Evolutionary conservation across 1,140 invertebrate species (phyloP), one percentile per base, ranked within the genome.

Genomic region (Monochamus saltuarius): DNA sequence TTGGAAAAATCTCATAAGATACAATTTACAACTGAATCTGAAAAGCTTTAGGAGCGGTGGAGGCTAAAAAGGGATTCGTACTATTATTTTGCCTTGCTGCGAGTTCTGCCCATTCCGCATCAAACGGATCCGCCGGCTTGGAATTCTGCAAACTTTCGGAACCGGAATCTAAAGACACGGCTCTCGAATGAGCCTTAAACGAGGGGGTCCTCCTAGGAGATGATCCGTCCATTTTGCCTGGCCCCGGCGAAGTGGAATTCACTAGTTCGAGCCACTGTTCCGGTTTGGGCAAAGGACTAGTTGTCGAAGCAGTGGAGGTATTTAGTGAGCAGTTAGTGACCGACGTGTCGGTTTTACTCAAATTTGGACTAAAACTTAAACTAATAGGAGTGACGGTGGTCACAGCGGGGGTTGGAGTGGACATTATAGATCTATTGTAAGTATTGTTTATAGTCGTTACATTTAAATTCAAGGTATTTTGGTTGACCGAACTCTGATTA

Each of bases 91-190:
- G 68, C 65, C 68, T 55, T 46, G 71, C 66, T 38, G 69, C 55
- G 62, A 76, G 50, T 17, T 87, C 87, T 1, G 87, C 90, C 91
- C 92, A 94, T 69, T 92, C 91, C 6, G 90, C 90, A 75, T 94
- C 90, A 71, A 94, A 94, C 0, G 91, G 91, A 80, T 95, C 91
- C 10, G 77, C 75, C 35, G 59, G 69, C 36, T 71, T 72, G 49
- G 64, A 75, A 62, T 60, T 70, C 43, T 68, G 53, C 16, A 71
- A 65, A 35, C 64, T 61, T n/a, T 67, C 73, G 62, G 78, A 74
- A 8, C 73, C 75, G 7, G 84, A 82, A 49, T 85, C 83, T 6
- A 85, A 59, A 0, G 84, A 84, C 47, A 84, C 80, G 0, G 85
- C 81, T 43, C 1, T 80, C 8, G 88, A 85, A 68, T 88, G 87